phyloP scores from a whole-genome alignment of 2,797 vertebrate species.

The Rhodeus uyekii region DNA sequence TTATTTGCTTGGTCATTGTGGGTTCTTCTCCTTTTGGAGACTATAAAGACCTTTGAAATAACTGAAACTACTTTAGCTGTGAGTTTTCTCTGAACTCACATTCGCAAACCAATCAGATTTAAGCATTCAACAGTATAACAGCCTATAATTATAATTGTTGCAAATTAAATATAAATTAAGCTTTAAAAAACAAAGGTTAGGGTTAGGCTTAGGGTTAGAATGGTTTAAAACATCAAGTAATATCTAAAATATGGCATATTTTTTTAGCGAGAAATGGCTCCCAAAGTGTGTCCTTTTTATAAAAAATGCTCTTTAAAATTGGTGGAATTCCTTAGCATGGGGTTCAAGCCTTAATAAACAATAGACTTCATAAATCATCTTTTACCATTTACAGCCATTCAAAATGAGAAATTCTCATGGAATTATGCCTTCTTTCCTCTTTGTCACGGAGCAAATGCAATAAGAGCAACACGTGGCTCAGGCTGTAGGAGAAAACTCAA shows the following conservation, averaged over 20 bases:
- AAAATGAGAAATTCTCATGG: neutral
- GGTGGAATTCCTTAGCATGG: neutral
- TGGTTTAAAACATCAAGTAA: too few species aligned
- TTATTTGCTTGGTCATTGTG: too few species aligned
- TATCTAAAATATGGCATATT: neutral
- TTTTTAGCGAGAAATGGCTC: neutral
- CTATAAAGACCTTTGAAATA: too few species aligned
- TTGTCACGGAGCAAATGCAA: slow-evolving; percentile 1
- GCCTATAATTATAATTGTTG: neutral
- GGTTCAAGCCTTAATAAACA: neutral
- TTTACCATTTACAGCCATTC: neutral
- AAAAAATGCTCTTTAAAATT: neutral
- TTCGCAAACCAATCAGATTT: too few species aligned
- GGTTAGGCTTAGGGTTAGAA: too few species aligned
- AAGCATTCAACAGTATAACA: too few species aligned
- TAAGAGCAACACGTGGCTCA: slow-evolving; percentile 15
- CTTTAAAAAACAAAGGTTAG: too few species aligned
- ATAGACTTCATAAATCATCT: neutral
- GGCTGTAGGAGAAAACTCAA: slow-evolving; percentile 16
- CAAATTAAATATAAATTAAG: neutral
- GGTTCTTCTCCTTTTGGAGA: too few species aligned
- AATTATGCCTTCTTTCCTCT: slow-evolving; percentile 10
- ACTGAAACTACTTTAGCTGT: too few species aligned
- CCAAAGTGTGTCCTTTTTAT: neutral
- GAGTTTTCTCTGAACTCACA: too few species aligned